These are phyloP conservation scores for Eupristina koningsbergeri DNA, from an alignment of 1,140 invertebrate genomes.

Conservation along the genomic window DNA sequence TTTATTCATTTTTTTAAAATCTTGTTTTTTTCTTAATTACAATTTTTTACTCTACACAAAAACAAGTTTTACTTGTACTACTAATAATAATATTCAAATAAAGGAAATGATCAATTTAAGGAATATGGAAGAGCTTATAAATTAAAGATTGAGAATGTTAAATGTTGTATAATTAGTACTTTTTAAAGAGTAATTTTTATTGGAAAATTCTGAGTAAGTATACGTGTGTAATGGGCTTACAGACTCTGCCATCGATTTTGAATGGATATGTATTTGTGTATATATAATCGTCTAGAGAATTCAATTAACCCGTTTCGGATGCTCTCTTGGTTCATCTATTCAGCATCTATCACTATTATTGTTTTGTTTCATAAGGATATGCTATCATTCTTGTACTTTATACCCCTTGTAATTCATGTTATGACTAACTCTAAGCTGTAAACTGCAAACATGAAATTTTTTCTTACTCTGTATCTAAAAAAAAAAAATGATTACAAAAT, in stretches of 20 bases:
- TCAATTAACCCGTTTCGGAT: constrained; percentile 65
- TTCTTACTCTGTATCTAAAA: background rate
- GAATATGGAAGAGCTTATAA: too few relatives aligned
- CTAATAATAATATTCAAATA: too few relatives aligned
- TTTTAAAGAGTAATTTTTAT: background rate
- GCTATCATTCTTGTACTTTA: constrained; percentile 60
- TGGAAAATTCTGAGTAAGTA: background rate
- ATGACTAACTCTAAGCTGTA: background rate
- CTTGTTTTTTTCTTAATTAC: too few relatives aligned
- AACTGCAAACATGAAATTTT: background rate
- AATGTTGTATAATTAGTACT: background rate
- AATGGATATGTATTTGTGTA: constrained; percentile 32
- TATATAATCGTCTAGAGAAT: constrained; percentile 60
- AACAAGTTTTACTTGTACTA: too few relatives aligned
- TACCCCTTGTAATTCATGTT: constrained; percentile 62
- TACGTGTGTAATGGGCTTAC: constrained; percentile 40
- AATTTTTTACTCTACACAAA: too few relatives aligned
- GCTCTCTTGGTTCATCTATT: background rate
- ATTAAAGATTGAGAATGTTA: background rate
- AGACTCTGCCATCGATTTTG: constrained; percentile 44
- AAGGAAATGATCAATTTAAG: too few relatives aligned
- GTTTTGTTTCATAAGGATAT: background rate
- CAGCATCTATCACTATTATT: constrained; percentile 4
- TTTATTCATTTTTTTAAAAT: too few relatives aligned
- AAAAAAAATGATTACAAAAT: background rate